Base-by-base conservation (phyloP, 2,888 invertebrate genomes). In the Herminia tarsipennalis region DNA sequence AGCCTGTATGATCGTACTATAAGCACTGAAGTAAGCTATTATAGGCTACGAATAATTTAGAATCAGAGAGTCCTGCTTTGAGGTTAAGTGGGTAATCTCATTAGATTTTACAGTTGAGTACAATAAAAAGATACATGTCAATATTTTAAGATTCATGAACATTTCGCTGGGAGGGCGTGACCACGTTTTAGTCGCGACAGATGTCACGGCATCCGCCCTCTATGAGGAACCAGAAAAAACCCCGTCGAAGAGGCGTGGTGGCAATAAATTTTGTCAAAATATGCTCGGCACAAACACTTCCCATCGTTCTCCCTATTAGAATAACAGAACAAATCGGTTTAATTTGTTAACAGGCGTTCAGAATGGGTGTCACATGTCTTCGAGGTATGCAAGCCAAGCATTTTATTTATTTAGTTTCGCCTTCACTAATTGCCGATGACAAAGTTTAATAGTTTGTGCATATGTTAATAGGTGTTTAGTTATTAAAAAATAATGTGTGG, bases 241-340 rank as follows among this genome's bases (percentile, higher is more conserved):
- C 70, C 72, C 73, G 78, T 66, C 73, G 54, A 74, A 83, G 73
- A 89, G 92, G 92, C 91, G 92, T 88, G 92, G 90, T 82, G 67
- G 83, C 76, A 85, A 92, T 92, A 92, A 92, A 92, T 92, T 88
- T 88, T 80, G 89, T 91, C 92, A 91, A 91, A 92, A 90, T 91
- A 92, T 85, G 80, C 86, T 83, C 73, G 81, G 86, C 83, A 78
- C 79, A 84, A 88, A 87, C 88, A 89, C 87, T 88, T 89, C 89
- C 88, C 87, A 86, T 85, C 81, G 70, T 66, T 75, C 76, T 72
- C 85, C 81, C 86, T 83, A 87, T 89, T 90, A 90, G 86, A 89
- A 89, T 88, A 90, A 91, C 89, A 91, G 89, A 86, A 88, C 88
- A 85, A 88, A 90, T 89, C 82, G 86, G 76, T 80, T 82, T 88